Base-by-base conservation (phyloP, 1,140 invertebrate genomes). In the Aleiodes sp. region DNA sequence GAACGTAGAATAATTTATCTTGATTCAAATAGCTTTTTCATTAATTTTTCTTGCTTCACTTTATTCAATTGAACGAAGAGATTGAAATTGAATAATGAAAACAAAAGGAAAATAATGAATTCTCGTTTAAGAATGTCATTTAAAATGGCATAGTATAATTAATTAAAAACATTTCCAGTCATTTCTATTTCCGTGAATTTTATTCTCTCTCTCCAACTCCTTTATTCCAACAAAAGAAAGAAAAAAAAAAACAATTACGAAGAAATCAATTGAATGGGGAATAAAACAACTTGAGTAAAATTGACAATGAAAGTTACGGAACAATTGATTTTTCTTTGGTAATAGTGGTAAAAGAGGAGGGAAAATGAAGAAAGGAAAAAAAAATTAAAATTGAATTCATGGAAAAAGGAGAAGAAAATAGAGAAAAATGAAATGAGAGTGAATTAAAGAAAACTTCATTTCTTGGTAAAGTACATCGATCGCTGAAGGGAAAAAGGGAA, bases 1-100 rank as follows among this genome's bases (percentile, higher is more conserved):
- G 26, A 64, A 64, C 24, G 39, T 19, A 7, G 24, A 65, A 65
- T 52, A 65, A 65, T 65, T 65, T 52, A 65, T n/a, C 43, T 65
- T 14, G 43, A 65, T 52, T 65, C 41, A 65, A 21, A 46, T 52
- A 39, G 24, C 0, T 52, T 41, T 19, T 31, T 46, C n/a, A n/a
- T 16, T 46, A 33, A 46, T 16, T 28, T 16, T n/a, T n/a, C n/a
- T n/a, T n/a, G n/a, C n/a, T n/a, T n/a, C n/a, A n/a, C n/a, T n/a
- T n/a, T n/a, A n/a, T n/a, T n/a, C n/a, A n/a, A n/a, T n/a, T n/a
- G n/a, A n/a, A n/a, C n/a, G n/a, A n/a, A n/a, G n/a, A n/a, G n/a
- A n/a, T n/a, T n/a, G n/a, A n/a, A n/a, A n/a, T n/a, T n/a, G n/a
- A n/a, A n/a, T n/a, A n/a, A n/a, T n/a, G n/a, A n/a, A n/a, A n/a